Percentiles rank a stretch among this genome's conserved stretches.
Evolutionary conservation across 2,888 invertebrate species (phyloP).

Genomic region (Ellobium chinense): DNA sequence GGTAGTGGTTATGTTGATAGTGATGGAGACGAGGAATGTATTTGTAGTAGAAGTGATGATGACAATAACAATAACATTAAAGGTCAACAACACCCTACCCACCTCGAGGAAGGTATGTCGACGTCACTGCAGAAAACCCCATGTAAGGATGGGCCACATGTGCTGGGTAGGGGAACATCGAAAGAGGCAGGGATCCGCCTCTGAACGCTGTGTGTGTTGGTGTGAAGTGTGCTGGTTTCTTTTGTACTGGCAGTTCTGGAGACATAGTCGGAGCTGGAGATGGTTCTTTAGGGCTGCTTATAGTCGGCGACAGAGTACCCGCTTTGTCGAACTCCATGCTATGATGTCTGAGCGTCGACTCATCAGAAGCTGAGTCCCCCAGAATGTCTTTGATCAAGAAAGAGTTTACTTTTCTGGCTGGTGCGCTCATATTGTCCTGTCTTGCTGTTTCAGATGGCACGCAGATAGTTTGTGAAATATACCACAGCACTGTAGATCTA

Average conservation of each 20-base stretch:
- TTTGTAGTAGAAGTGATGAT: too few relatives aligned
- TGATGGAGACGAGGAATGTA: too few relatives aligned
- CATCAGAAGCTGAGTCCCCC: conserved; percentile 19
- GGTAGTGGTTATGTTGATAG: too few relatives aligned
- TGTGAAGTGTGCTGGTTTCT: background rate
- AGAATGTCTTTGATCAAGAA: conserved; percentile 68
- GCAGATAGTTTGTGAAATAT: too few relatives aligned
- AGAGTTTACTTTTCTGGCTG: too few relatives aligned
- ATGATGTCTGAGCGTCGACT: too few relatives aligned
- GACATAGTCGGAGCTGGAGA: background rate
- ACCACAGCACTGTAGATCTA: too few relatives aligned
- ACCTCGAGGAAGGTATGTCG: conserved; percentile 7
- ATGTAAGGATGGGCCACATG: conserved; percentile 20
- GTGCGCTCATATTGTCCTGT: too few relatives aligned
- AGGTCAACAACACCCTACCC: background rate
- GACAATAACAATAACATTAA: background rate
- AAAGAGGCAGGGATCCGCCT: background rate
- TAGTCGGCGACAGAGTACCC: background rate
- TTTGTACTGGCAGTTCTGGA: background rate
- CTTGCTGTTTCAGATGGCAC: too few relatives aligned
- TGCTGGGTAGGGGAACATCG: conserved; percentile 14
- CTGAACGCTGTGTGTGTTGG: conserved; percentile 13
- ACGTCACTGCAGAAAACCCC: background rate
- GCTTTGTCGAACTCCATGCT: background rate
- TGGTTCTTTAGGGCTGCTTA: too few relatives aligned